phyloP scores from a whole-genome alignment of 2,797 vertebrate species.

The Enteromius anoplus region DNA sequence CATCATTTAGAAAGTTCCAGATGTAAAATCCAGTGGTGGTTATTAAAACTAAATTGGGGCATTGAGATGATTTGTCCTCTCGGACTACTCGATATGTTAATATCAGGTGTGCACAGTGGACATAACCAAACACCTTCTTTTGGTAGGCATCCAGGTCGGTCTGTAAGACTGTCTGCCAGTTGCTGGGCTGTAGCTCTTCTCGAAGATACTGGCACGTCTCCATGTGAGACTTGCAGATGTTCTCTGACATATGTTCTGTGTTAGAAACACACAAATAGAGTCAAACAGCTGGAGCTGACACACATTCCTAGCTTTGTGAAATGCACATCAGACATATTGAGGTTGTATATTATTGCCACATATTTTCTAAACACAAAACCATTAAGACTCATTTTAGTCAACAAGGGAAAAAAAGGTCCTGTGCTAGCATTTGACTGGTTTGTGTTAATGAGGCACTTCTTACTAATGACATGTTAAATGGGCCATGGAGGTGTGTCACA shows the following conservation, averaged over 20 bases:
- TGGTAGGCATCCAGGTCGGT: conserved; percentile 89
- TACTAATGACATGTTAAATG: conserved; percentile 72
- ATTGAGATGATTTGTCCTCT: neutral
- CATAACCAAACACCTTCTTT: conserved; percentile 82
- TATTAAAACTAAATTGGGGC: neutral
- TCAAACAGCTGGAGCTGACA: conserved; percentile 39
- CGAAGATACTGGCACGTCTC: conserved; percentile 93
- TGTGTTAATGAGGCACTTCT: conserved; percentile 73
- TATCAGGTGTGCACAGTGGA: conserved; percentile 4
- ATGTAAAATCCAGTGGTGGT: neutral
- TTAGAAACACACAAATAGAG: conserved; percentile 44
- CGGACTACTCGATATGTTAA: neutral
- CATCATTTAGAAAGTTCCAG: neutral
- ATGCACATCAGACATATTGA: neutral
- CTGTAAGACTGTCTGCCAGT: conserved; percentile 89
- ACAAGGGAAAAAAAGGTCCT: conserved; percentile 31
- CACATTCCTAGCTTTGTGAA: conserved; percentile 20
- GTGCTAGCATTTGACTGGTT: conserved; percentile 63
- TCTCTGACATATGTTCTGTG: conserved; percentile 89
- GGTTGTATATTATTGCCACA: conserved; percentile 7
- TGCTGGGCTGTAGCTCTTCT: conserved; percentile 91
- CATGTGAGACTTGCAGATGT: conserved; percentile 91
- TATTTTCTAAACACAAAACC: conserved; percentile 29
- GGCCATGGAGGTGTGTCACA: conserved; percentile 68
- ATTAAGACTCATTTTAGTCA: conserved; percentile 22